phyloP scores from a whole-genome alignment of 2,888 invertebrate genomes.

The Syrista parreyssii region DNA sequence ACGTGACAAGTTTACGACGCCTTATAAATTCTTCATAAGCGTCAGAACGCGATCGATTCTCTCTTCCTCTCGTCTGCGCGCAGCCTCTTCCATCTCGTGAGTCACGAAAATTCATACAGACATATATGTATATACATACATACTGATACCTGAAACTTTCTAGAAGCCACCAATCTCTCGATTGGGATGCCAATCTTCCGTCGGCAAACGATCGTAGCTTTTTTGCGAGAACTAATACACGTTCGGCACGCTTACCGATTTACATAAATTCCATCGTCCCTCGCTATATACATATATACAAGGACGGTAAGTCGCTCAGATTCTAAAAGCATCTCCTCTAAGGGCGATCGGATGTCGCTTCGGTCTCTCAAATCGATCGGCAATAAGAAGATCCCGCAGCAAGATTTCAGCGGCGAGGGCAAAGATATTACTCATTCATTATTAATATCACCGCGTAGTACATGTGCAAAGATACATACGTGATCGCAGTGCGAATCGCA shows the following conservation, averaged over 20 bases:
- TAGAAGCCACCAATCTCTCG: background rate
- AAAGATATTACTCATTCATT: constrained; percentile 29
- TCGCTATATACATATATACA: background rate
- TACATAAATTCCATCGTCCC: background rate
- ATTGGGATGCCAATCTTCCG: background rate
- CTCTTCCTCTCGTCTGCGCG: background rate
- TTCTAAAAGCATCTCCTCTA: background rate
- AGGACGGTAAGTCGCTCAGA: background rate
- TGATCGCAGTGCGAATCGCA: constrained; percentile 38
- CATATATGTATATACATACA: background rate
- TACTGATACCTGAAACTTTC: background rate
- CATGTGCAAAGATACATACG: constrained; percentile 42
- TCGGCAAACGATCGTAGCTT: background rate
- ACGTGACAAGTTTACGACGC: constrained; percentile 1
- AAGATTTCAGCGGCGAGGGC: background rate
- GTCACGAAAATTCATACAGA: background rate
- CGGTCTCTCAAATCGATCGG: background rate
- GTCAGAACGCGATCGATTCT: background rate
- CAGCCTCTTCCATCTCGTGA: background rate
- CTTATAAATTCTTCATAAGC: constrained; percentile 2
- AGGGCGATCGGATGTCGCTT: background rate
- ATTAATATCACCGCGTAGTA: constrained; percentile 40
- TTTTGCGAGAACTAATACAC: background rate
- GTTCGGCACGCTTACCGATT: background rate
- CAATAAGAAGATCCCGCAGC: background rate